Base-by-base conservation (phyloP, 37 sponge, comb jelly and placozoan species). In the Geodia barretti region DNA sequence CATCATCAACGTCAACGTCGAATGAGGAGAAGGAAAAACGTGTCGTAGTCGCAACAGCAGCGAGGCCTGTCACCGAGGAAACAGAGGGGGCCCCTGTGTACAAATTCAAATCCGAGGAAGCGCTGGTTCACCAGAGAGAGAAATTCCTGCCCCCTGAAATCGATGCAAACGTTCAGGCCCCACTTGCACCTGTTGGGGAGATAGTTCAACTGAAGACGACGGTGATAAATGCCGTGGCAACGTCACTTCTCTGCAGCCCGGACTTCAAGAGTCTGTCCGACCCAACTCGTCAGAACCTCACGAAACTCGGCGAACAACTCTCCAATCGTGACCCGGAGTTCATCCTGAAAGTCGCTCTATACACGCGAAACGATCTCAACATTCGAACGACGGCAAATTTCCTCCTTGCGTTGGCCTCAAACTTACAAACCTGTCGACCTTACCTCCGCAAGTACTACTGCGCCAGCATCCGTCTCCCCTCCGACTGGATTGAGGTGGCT, bases 401-500 rank as follows among this genome's bases (percentile, higher is more conserved):
- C 68, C 85, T 99, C 4, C 77, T 99, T 14, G 99, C 99, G 7
- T 74, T 99, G n/a, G 93, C 97, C 0, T 73, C 97, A 21, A 92
- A 89, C 70, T 42, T 85, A 0, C 92, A 86, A 36, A 39, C 39
- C 78, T 99, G 97, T 74, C 70, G 99, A 30, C 95, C 94, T 7
- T 92, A 86, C 81, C 77, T 99, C 35, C 92, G 83, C 92, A 96
- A 96, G 80, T 99, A 99, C 78, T 96, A 72, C 85, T 69, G 78
- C 28, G 69, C 88, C 1, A 60, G 80, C 30, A 83, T 99, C 28
- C 79, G 87, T 0, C 97, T 99, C 21, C 99, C 99, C 1, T 99
- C 99, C 19, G 99, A 99, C 78, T 99, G 99, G 99, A 96, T 99
- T 39, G 99, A 99, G 74, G 95, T 99, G 70, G 97, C 99, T 14